Conservation (phyloP, 2,888 invertebrate species). For the Zootermopsis nevadensis region DNA sequence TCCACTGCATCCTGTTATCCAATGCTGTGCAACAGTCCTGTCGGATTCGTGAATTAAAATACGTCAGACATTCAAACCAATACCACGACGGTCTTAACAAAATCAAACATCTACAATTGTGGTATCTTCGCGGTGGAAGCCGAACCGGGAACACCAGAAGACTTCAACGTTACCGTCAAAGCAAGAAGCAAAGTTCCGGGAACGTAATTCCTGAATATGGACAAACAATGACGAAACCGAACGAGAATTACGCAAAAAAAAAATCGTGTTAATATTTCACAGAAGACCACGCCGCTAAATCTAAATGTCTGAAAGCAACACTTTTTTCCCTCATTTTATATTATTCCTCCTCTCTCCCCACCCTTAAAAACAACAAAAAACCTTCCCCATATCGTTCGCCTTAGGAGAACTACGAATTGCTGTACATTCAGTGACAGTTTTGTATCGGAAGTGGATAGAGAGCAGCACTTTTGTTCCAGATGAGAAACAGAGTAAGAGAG, state of each 20-base stretch:
- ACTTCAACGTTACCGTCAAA: neutral
- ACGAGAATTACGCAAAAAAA: conserved; percentile 27
- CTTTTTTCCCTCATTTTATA: conserved; percentile 56
- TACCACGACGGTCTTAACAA: neutral
- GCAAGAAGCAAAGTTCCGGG: neutral
- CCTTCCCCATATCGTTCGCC: conserved; percentile 44
- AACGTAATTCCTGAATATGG: conserved; percentile 3
- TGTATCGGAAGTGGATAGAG: conserved; percentile 54
- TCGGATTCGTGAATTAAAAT: neutral
- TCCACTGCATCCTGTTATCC: no score
- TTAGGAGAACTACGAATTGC: conserved; percentile 36
- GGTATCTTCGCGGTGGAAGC: neutral
- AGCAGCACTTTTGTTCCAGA: conserved; percentile 39
- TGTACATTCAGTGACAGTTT: conserved; percentile 56
- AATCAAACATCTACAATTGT: neutral
- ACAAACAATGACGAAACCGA: neutral
- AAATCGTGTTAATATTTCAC: conserved; percentile 51
- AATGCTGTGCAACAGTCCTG: no score
- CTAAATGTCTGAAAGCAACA: conserved; percentile 53
- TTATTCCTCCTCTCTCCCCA: conserved; percentile 61
- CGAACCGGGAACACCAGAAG: neutral
- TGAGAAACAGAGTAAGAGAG: conserved; percentile 50
- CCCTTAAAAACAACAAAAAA: conserved; percentile 49
- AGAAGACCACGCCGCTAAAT: conserved; percentile 46
- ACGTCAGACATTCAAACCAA: neutral